phyloP scores from a whole-genome alignment of 2,113 vertebrate genomes.

The Sturnira hondurensis region DNA sequence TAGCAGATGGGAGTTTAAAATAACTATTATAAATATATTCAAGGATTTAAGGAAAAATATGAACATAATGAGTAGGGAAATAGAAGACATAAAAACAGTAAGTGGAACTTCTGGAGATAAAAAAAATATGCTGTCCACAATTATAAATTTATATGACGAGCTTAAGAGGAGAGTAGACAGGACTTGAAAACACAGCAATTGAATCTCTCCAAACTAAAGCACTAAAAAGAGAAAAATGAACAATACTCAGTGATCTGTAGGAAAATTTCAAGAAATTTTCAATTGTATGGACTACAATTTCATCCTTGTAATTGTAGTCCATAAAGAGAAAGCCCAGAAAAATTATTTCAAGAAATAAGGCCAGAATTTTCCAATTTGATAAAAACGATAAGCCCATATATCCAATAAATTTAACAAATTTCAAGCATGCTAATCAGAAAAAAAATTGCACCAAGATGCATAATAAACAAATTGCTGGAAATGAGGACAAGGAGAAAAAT shows the following conservation, averaged over 20 bases:
- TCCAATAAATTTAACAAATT: neutral
- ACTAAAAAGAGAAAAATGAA: neutral
- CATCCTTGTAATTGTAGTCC: neutral
- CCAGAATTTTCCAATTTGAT: neutral
- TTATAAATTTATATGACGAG: neutral
- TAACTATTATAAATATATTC: neutral
- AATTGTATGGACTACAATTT: too few relatives aligned
- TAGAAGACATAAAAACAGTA: neutral
- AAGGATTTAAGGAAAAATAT: neutral
- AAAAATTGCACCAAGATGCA: neutral
- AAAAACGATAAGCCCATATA: neutral
- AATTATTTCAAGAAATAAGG: neutral
- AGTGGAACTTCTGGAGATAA: neutral
- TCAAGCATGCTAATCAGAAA: neutral
- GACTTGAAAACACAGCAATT: neutral
- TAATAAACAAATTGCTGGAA: neutral
- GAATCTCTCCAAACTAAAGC: neutral
- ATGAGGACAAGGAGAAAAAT: neutral
- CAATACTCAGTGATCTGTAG: neutral
- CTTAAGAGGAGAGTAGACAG: neutral
- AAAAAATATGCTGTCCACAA: neutral
- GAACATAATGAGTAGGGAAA: neutral
- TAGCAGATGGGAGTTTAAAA: neutral
- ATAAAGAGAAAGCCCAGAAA: neutral
- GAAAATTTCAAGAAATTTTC: neutral